Evolutionary conservation across 2,888 invertebrate genomes (phyloP), one percentile per base, ranked within the genome.

Genomic region (Tetranychus truncatus): DNA sequence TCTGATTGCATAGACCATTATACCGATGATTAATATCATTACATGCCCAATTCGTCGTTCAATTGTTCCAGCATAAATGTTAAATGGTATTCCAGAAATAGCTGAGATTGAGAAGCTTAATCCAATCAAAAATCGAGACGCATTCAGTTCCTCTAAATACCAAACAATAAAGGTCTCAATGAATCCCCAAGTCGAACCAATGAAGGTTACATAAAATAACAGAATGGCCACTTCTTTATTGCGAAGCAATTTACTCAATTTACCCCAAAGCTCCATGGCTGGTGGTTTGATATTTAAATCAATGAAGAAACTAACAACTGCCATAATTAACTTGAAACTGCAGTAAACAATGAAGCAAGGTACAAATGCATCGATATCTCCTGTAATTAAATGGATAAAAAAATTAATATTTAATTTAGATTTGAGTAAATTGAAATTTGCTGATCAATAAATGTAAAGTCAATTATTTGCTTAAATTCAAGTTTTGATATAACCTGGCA

Each of bases 111-210:
- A 89, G 80, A 90, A 88, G 0, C 90, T 90, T 79, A 90, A 86
- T 15, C 90, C 90, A 89, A 91, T 90, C 75, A 90, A 84, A 0
- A 88, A 88, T 74, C 88, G 86, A 0, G 89, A 88, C 0, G 88
- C 90, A 6, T 89, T 89, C 77, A 90, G 83, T 82, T 90, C 89
- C 82, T 91, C 88, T 65, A 90, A 85, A 77, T 89, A 84, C 89
- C 90, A 90, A 83, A 90, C 90, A 46, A 90, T 84, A 83, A 90
- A 91, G 79, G 89, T 89, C 82, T 90, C 90, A 79, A 90, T 88
- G 83, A 89, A 90, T 65, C 72, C 90, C 89, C 89, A 90, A n/a
- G 88, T 88, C 24, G 88, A 88, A 46, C 90, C 90, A 77, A 79
- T 74, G 55, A 72, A 76, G 46, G 66, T 67, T 71, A 78, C 83